A percentile compares a stretch with the other conserved stretches of the same genome.
Conservation (phyloP, 2,888 invertebrate genomes). For the Lamellibrachia satsuma region DNA sequence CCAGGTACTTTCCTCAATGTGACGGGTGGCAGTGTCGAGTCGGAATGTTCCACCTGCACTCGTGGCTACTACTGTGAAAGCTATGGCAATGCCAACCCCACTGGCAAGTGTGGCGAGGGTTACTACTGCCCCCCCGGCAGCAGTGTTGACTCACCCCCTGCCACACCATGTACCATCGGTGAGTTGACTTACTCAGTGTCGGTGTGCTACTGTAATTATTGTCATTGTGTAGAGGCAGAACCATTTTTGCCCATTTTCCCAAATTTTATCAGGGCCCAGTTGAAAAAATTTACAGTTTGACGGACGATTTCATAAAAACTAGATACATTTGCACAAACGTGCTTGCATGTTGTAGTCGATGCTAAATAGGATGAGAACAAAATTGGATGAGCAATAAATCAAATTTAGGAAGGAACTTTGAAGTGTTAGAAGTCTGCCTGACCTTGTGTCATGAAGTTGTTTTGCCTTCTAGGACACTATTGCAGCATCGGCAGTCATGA, state of each 20-base stretch:
- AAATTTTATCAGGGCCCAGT: too few species aligned
- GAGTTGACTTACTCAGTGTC: conserved; percentile 17
- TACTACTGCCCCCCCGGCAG: conserved; percentile 59
- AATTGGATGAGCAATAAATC: too few species aligned
- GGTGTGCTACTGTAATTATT: too few species aligned
- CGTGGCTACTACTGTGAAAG: conserved; percentile 58
- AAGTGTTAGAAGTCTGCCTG: not conserved
- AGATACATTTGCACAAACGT: too few species aligned
- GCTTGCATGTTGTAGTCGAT: too few species aligned
- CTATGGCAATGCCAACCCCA: conserved; percentile 52
- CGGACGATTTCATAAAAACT: too few species aligned
- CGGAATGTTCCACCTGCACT: conserved; percentile 55
- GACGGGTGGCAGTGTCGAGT: conserved; percentile 48
- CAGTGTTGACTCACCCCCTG: conserved; percentile 50
- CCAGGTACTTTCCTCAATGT: conserved; percentile 58
- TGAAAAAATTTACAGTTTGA: too few species aligned
- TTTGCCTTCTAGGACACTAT: conserved; percentile 50
- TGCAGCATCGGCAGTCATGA: conserved; percentile 55
- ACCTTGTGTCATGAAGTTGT: not conserved
- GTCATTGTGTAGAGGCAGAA: too few species aligned
- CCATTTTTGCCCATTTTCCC: too few species aligned
- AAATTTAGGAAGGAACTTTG: not conserved
- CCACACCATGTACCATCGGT: conserved; percentile 59
- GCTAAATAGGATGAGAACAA: too few species aligned
- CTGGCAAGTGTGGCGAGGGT: conserved; percentile 53